Base-by-base conservation (phyloP, 1,140 invertebrate genomes). In the Heliconius himera region DNA sequence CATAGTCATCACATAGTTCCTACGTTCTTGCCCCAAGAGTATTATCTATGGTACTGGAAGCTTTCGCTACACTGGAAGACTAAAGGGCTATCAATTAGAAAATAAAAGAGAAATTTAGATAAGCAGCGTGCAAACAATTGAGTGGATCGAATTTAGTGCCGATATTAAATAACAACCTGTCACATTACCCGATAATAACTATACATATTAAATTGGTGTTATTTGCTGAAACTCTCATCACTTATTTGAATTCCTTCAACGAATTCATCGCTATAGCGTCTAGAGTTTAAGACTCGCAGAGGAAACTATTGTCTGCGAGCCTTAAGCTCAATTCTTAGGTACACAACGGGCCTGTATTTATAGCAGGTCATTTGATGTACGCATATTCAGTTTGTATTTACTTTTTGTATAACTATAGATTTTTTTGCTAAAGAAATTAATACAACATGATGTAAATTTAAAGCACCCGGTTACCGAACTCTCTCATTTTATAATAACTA, bases 371-470 rank as follows among this genome's bases (percentile, higher is more conserved):
- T 76, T 79, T 76, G 72, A 51, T 78, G 76, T 77, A 88, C 82
- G 18, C 38, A 76, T 60, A 60, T 22, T 8, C 20, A 51, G 4
- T 51, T 51, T 20, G 49, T 51, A 51, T 76, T 80, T 72, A 76
- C 33, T 26, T 80, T 20, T 73, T 80, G 79, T 89, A 88, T 89
- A 90, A 90, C 89, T 90, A 92, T 84, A 89, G 87, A 91, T 89
- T 86, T 89, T 36, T 85, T 86, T 81, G 89, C 91, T 92, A 93
- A 93, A 87, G 87, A 91, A 93, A 93, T 89, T 88, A 87, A 87
- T 92, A 92, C 85, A 93, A 94, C 88, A 92, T 91, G 91, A 92
- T 94, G 91, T 94, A 93, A 93, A 87, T 94, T 92, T 94, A 93
- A 93, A 94, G 93, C 93, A 94, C 93, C 93, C 89, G 91, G 93